phyloP scores from a whole-genome alignment of 1,140 invertebrate species.

The Bombus pascuorum region DNA sequence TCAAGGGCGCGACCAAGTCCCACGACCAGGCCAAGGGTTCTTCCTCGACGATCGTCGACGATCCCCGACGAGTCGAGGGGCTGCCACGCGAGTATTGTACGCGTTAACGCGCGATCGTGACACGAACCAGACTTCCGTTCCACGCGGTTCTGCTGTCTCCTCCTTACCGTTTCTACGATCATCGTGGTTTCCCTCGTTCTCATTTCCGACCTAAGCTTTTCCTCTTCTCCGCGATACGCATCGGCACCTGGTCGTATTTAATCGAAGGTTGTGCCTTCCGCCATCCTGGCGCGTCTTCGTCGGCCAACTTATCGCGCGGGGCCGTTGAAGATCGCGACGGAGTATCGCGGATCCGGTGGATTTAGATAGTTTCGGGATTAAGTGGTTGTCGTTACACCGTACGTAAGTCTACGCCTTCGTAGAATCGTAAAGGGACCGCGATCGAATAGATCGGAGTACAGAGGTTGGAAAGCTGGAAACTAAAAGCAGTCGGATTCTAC shows the following conservation, averaged over 20 bases:
- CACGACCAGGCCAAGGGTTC: conserved; percentile 37
- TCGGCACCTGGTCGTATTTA: conserved; percentile 46
- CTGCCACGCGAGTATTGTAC: conserved; percentile 1
- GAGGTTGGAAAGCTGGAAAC: too few species aligned
- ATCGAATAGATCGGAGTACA: accelerated
- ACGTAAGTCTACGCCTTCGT: too few species aligned
- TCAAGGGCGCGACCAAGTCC: conserved; percentile 61
- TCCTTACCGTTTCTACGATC: not conserved
- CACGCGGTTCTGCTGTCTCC: not conserved
- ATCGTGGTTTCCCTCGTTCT: not conserved
- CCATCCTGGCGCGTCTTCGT: not conserved
- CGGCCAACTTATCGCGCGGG: not conserved
- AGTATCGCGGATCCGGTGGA: not conserved
- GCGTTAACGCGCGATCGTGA: conserved; percentile 51
- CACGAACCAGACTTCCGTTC: conserved; percentile 44
- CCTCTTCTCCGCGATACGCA: conserved; percentile 46
- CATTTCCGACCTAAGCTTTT: not conserved
- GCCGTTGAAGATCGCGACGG: too few species aligned
- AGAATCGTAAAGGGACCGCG: too few species aligned
- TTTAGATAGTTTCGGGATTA: too few species aligned
- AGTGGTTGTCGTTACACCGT: too few species aligned
- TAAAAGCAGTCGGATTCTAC: too few species aligned
- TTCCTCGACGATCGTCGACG: conserved; percentile 25
- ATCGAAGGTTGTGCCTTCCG: not conserved
- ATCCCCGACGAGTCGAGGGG: not conserved